Evolutionary conservation across 1,140 invertebrate species (phyloP).

Genomic region (Lerema accius): DNA sequence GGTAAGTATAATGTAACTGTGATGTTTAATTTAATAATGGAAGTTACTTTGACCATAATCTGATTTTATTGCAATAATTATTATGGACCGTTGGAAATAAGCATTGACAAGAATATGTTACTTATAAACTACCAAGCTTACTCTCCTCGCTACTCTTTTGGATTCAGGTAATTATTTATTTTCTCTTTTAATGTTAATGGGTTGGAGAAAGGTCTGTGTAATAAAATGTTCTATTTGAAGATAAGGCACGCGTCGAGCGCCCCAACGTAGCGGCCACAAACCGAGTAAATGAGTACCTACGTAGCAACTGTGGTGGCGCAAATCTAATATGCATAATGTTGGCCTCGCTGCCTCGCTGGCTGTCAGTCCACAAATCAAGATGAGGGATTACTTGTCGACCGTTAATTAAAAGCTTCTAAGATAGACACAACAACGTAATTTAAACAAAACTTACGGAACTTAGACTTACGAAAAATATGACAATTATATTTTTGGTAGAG

Average conservation of each 20-base stretch:
- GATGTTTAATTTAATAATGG: too few species aligned
- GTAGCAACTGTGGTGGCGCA: constrained; percentile 14
- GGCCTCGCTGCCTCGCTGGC: constrained; percentile 1
- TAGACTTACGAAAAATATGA: too few species aligned
- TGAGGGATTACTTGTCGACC: constrained; percentile 1
- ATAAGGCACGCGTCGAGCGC: constrained; percentile 44
- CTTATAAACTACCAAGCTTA: too few species aligned
- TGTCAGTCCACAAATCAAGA: constrained; percentile 7
- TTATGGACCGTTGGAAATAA: too few species aligned
- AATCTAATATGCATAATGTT: constrained; percentile 20
- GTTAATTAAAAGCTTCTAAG: neutral
- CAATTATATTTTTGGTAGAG: too few species aligned
- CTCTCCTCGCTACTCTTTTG: neutral
- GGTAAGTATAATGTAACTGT: too few species aligned
- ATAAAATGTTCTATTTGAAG: constrained; percentile 30
- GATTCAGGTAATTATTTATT: neutral
- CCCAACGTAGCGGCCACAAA: constrained; percentile 40
- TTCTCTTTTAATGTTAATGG: constrained; percentile 1
- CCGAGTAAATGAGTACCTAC: constrained; percentile 7
- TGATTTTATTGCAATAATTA: too few species aligned
- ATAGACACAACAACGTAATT: too few species aligned
- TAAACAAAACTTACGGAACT: too few species aligned
- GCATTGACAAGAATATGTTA: too few species aligned
- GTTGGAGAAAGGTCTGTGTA: neutral
- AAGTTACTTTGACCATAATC: too few species aligned